Conservation (phyloP, 2,797 vertebrate species). For the Pelochelys cantorii region DNA sequence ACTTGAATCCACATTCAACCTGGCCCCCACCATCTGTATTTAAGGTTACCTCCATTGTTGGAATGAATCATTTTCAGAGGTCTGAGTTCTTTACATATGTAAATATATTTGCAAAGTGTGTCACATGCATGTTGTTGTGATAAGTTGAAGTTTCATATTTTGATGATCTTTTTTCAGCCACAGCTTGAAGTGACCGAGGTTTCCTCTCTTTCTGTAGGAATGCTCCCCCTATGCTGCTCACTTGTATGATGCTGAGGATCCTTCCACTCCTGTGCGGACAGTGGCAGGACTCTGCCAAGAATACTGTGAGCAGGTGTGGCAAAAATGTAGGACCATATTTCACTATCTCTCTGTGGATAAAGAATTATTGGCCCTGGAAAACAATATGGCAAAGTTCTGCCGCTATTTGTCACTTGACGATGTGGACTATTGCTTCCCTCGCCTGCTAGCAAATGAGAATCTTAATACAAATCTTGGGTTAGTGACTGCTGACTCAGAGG, state of each 20-base stretch:
- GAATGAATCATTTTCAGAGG: conserved; percentile 3
- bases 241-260: conserved; percentile 93
- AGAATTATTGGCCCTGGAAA: conserved; percentile 78
- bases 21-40: background rate
- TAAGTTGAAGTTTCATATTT: conserved; percentile 18
- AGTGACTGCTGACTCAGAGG: conserved; percentile 83
- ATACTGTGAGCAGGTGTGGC: conserved; percentile 89
- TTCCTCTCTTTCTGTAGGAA: conserved; percentile 81
- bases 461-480: conserved; percentile 89
- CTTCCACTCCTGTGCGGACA: conserved; percentile 86
- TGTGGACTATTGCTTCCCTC: conserved; percentile 93
- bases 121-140: background rate
- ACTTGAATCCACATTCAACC: background rate
- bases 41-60: background rate
- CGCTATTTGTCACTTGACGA: conserved; percentile 87
- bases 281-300: conserved; percentile 93
- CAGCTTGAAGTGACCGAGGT: background rate
- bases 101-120: background rate
- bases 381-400: conserved; percentile 84
- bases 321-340: conserved; percentile 85
- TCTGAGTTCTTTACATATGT: conserved; percentile 10
- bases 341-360: conserved; percentile 82
- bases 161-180: conserved; percentile 35
- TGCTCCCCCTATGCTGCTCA: conserved; percentile 97
- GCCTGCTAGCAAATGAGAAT: conserved; percentile 83